phyloP scores from a whole-genome alignment of 2,888 invertebrate genomes.

The Oscheius sp. region DNA sequence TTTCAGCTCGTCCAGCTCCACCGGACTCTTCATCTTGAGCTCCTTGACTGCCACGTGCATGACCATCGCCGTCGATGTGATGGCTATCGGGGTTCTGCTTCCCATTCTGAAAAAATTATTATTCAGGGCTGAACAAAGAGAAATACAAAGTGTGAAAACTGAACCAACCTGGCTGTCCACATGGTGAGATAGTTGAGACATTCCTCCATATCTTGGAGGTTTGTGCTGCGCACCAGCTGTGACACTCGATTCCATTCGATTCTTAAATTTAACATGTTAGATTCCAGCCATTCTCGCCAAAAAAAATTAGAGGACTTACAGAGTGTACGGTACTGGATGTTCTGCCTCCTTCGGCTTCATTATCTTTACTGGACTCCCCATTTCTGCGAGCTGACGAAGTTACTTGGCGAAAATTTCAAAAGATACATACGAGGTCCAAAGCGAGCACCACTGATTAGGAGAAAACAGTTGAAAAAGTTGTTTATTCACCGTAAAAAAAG shows the following conservation, averaged over 20 bases:
- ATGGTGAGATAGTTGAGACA: slow-evolving; percentile 45
- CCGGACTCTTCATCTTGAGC: slow-evolving; percentile 9
- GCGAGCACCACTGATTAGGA: no score
- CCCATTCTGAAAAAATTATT: slow-evolving; percentile 43
- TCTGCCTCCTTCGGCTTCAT: no score
- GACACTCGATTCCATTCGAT: slow-evolving; percentile 56
- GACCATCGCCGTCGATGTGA: slow-evolving; percentile 47
- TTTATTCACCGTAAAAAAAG: no score
- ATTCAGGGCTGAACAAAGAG: background rate
- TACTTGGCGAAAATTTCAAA: no score
- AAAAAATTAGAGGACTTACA: background rate
- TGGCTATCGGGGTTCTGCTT: slow-evolving; percentile 45
- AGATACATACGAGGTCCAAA: no score
- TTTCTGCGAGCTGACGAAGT: no score
- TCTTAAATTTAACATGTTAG: slow-evolving; percentile 32
- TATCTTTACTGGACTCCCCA: no score
- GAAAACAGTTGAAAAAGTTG: no score
- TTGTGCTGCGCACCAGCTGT: slow-evolving; percentile 40
- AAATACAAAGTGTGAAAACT: background rate
- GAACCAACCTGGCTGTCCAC: slow-evolving; percentile 49
- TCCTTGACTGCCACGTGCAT: slow-evolving; percentile 39
- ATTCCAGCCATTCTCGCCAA: background rate
- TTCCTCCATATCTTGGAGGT: slow-evolving; percentile 46
- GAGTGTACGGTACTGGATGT: no score
- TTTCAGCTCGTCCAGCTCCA: slow-evolving; percentile 30